Evolutionary conservation across 2,113 vertebrate species (phyloP).

Genomic region (Crypturellus undulatus): DNA sequence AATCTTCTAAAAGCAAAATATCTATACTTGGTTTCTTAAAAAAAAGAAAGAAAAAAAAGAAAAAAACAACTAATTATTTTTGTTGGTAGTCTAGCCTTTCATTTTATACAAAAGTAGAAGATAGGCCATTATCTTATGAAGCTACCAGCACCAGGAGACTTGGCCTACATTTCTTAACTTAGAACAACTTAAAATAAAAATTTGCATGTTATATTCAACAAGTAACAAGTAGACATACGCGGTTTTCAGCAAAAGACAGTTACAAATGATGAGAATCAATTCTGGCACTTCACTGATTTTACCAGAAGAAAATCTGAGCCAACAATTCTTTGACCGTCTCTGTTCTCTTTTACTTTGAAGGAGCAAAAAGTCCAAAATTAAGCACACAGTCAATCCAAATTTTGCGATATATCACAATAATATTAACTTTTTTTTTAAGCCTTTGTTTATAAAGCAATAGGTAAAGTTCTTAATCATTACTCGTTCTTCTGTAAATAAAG

Average conservation of each 20-base stretch:
- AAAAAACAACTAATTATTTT: background rate
- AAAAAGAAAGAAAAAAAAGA: background rate
- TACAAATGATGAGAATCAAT: background rate
- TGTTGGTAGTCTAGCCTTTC: background rate
- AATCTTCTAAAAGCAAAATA: background rate
- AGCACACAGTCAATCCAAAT: background rate
- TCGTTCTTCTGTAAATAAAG: background rate
- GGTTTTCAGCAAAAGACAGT: background rate
- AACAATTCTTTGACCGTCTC: background rate
- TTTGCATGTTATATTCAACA: background rate
- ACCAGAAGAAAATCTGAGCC: background rate
- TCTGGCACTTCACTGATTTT: background rate
- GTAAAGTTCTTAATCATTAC: background rate
- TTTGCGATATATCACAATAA: background rate
- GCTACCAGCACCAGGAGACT: background rate
- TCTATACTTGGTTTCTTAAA: accelerated
- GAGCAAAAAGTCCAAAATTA: background rate
- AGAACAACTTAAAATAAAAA: background rate
- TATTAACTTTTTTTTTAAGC: background rate
- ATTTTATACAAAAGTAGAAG: background rate
- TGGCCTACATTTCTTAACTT: background rate
- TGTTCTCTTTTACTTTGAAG: background rate
- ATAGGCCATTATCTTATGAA: background rate
- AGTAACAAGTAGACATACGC: background rate
- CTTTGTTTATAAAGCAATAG: background rate